A percentile compares a stretch with the other conserved stretches of the same genome.
phyloP scores from a whole-genome alignment of 64 coral and sea anemone genomes.

The Porites lutea region DNA sequence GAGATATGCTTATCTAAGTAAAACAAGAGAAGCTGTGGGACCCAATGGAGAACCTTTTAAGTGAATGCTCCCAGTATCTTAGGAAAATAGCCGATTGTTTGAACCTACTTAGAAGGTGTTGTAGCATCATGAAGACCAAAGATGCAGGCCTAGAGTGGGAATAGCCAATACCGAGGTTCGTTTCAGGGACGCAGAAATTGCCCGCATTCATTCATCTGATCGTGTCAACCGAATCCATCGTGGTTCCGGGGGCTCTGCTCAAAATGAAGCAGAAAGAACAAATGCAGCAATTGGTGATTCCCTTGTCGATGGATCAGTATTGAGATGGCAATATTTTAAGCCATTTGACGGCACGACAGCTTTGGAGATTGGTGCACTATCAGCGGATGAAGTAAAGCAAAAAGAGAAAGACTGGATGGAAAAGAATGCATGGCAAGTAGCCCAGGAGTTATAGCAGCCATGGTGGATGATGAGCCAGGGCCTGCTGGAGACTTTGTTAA shows the following conservation, averaged over 20 bases:
- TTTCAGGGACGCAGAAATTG: conserved; percentile 65
- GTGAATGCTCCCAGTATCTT: conserved; percentile 2
- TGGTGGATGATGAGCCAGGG: conserved; percentile 50
- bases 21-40: conserved; percentile 55
- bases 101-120: conserved; percentile 24
- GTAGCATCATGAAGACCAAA: conserved; percentile 55
- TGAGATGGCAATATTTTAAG: conserved; percentile 59
- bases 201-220: conserved; percentile 63
- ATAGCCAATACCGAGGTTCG: conserved; percentile 45
- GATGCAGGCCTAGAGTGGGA: conserved; percentile 55
- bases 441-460: conserved; percentile 12
- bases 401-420: conserved; percentile 49
- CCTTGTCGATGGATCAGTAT: conserved; percentile 31
- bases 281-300: conserved; percentile 40
- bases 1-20: conserved; percentile 34
- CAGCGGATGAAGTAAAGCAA: conserved; percentile 60
- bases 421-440: conserved; percentile 56
- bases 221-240: conserved; percentile 60
- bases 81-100: conserved; percentile 37
- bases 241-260: conserved; percentile 46
- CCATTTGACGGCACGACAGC: conserved; percentile 43
- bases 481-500: conserved; percentile 64
- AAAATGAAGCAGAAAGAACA: conserved; percentile 55
- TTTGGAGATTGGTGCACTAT: conserved; percentile 51
- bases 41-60: conserved; percentile 13